Conservation (phyloP, 2,113 vertebrate genomes). For the mouse (Mus musculus) region DNA sequence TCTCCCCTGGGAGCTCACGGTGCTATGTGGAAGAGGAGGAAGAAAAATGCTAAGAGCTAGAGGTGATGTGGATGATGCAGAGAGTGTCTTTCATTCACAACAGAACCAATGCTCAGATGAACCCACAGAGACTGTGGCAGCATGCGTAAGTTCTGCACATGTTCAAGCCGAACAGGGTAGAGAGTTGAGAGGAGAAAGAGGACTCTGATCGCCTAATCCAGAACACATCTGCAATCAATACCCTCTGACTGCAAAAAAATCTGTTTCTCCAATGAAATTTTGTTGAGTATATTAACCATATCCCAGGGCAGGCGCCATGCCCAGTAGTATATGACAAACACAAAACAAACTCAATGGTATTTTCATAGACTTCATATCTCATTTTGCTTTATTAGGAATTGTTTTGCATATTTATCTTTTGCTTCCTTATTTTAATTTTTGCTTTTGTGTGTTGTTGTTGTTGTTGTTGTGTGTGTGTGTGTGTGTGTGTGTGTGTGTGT, state of each 20-base stretch:
- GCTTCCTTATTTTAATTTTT: not conserved
- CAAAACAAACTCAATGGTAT: not conserved
- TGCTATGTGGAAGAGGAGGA: not conserved
- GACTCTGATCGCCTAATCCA: too few species aligned
- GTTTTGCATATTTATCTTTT: not conserved
- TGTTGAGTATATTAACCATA: not conserved
- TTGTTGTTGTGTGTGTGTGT: too few species aligned
- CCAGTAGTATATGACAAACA: too few species aligned
- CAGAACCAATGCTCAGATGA: not conserved
- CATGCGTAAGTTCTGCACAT: not conserved
- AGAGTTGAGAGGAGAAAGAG: not conserved
- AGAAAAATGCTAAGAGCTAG: not conserved
- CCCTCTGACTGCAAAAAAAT: not conserved
- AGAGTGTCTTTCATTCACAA: not conserved
- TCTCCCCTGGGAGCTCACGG: not conserved
- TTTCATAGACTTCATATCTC: not conserved
- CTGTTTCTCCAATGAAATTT: not conserved
- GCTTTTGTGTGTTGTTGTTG: not conserved
- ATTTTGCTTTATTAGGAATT: not conserved
- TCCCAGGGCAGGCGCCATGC: not conserved
- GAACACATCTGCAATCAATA: not conserved
- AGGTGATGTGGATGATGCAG: not conserved
- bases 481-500: too few species aligned
- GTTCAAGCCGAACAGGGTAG: not conserved
- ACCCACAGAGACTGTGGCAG: not conserved